A percentile compares a stretch with the other conserved stretches of the same genome.
phyloP scores from a whole-genome alignment of 2,797 vertebrate species.

The Phalanger gymnotis region DNA sequence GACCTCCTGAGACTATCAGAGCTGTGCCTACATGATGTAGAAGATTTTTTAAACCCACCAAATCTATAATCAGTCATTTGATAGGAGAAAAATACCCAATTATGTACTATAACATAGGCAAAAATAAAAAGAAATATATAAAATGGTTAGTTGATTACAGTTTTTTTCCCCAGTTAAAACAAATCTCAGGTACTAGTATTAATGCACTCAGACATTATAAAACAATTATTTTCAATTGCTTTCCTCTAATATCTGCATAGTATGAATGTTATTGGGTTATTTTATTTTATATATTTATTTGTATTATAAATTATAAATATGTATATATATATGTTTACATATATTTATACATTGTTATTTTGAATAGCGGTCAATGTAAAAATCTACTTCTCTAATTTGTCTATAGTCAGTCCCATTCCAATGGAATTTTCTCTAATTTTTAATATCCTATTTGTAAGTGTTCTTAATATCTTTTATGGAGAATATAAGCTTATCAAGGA shows the following conservation, averaged over 20 bases:
- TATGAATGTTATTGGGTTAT: background rate
- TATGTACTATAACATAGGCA: background rate
- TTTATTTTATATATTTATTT: no score
- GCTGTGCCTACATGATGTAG: background rate
- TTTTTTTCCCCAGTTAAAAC: background rate
- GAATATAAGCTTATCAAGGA: background rate
- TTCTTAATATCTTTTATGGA: background rate
- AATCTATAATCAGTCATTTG: background rate
- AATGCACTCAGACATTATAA: background rate
- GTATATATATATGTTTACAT: no score
- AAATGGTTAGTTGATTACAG: background rate
- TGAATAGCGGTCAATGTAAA: background rate
- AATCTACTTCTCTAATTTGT: background rate
- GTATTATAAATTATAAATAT: no score
- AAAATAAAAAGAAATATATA: background rate
- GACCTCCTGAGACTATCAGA: conserved; percentile 9
- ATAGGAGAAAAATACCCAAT: background rate
- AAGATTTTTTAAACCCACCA: background rate
- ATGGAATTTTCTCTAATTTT: background rate
- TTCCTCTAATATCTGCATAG: background rate
- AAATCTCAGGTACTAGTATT: background rate
- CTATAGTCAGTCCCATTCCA: background rate
- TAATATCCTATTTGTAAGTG: background rate
- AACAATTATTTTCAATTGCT: background rate
- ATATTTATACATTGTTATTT: background rate